Evolutionary conservation across 2,888 invertebrate species (phyloP), one percentile per base, ranked within the genome.

Genomic region (Phragmatobia fuliginosa): DNA sequence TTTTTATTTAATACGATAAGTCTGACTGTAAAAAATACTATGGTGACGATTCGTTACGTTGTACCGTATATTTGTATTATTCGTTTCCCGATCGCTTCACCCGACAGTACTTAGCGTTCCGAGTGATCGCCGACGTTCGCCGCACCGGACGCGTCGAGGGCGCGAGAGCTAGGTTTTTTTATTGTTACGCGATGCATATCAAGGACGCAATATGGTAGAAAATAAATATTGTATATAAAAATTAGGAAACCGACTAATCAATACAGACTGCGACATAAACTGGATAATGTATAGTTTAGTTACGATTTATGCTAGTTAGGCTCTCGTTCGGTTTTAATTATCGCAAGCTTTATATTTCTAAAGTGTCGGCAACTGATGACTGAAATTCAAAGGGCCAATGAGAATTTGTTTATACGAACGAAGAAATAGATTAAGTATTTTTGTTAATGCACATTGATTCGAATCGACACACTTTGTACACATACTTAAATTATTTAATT

Each of bases 161-260:
- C 93, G 91, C 92, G 87, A 91, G 91, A 93, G 94, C 94, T 93
- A 93, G 88, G 92, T 94, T 94, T 94, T 94, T 94, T 94, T 94
- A 94, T 94, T 94, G 95, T 94, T 94, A 94, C 95, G 95, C 95
- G 91, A 95, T 94, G 95, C 95, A 94, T 95, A 95, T 95, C 95
- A 94, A 92, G 93, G 91, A 95, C 95, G 95, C 95, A 95, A 95
- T 95, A 95, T 94, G 95, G 92, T 95, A 95, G 95, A 89, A 92
- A 94, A 94, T 95, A 94, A 94, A 95, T 94, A 94, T 92, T 95
- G 94, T 95, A 95, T 88, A 94, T 95, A 94, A 88, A 91, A 87
- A 72, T 90, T 93, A 93, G 92, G 90, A 88, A 90, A 90, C 90
- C 87, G 91, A 93, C 90, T 92, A 91, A 91, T 89, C 89, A 88